Percentiles rank a stretch among this genome's conserved stretches.
Evolutionary conservation across 2,888 invertebrate species (phyloP).

Genomic region (Chloroclysta siterata): DNA sequence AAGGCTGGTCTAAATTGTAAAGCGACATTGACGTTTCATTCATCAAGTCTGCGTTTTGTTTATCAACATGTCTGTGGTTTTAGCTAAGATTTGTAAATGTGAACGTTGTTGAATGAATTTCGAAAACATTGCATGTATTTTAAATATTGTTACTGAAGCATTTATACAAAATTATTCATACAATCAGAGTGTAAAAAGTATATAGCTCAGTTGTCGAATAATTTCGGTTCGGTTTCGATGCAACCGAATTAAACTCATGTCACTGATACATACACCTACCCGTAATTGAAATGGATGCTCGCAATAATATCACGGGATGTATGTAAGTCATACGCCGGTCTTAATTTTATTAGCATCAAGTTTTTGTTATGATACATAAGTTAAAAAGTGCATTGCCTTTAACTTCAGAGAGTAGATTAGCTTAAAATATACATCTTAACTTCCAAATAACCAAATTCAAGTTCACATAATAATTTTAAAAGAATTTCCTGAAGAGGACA

Average conservation of each 20-base stretch:
- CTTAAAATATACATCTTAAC: no score
- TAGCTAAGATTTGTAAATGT: slow-evolving; percentile 1
- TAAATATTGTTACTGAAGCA: neutral
- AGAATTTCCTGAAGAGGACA: slow-evolving; percentile 17
- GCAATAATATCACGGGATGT: slow-evolving; percentile 44
- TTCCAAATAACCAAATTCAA: slow-evolving; percentile 23
- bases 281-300: slow-evolving; percentile 51
- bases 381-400: no score
- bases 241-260: slow-evolving; percentile 39
- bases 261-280: slow-evolving; percentile 48
- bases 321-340: slow-evolving; percentile 48
- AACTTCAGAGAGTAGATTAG: no score
- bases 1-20: slow-evolving; percentile 44
- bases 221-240: slow-evolving; percentile 15
- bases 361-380: no score
- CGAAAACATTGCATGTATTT: neutral
- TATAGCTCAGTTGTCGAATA: neutral
- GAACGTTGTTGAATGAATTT: slow-evolving; percentile 7
- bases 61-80: slow-evolving; percentile 26
- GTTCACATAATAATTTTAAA: slow-evolving; percentile 18
- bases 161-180: no score
- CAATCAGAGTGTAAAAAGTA: no score
- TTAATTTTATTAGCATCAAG: slow-evolving; percentile 48
- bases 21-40: slow-evolving; percentile 53
- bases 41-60: slow-evolving; percentile 50